Base-by-base conservation (phyloP, 64 coral and sea anemone genomes). In the Montipora capricornis region DNA sequence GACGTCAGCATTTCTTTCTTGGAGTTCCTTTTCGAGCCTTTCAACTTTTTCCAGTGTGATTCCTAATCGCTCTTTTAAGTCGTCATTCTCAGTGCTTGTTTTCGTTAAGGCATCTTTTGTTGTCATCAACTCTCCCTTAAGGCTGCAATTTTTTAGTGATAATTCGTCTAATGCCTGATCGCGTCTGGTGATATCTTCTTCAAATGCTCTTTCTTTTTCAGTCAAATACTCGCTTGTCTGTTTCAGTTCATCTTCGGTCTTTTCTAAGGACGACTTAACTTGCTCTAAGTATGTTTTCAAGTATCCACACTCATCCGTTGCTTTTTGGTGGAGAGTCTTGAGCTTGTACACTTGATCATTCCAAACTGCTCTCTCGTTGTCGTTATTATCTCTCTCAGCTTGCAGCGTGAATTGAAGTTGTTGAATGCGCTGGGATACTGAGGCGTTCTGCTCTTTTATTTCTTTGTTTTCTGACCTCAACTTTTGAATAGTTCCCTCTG, bases 371-470 rank as follows among this genome's bases (percentile, higher is more conserved):
- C 92, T 76, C 8, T 93, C 90, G 20, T 83, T 95, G 83, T 97
- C 96, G 74, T 89, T 97, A 8, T 91, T 90, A 59, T 97, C 93
- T 20, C 74, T 90, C 75, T 95, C 96, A 47, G 77, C 67, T 62
- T 95, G 76, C 15, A 94, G 78, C 3, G 84, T 74, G 1, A 92
- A 71, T 74, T 95, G 93, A 2, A 97, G 93, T 45, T 92, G 82
- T 55, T 91, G 89, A 44, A 89, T 88, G 83, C 91, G 73, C 44
- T 46, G 46, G 10, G 88, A 24, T 10, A 19, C 55, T 6, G 80
- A 26, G 1, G 87, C 80, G 44, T 70, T 44, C 76, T 95, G 91
- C 2, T 87, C 74, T 73, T 91, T 81, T 3, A 95, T 49, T 2
- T 89, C 96, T 73, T 92, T 97, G 9, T 71, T 77, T 17, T 95